These are phyloP conservation scores for Sebastes hubbsi DNA, from an alignment of 2,797 vertebrate genomes.

Conservation along the genomic window DNA sequence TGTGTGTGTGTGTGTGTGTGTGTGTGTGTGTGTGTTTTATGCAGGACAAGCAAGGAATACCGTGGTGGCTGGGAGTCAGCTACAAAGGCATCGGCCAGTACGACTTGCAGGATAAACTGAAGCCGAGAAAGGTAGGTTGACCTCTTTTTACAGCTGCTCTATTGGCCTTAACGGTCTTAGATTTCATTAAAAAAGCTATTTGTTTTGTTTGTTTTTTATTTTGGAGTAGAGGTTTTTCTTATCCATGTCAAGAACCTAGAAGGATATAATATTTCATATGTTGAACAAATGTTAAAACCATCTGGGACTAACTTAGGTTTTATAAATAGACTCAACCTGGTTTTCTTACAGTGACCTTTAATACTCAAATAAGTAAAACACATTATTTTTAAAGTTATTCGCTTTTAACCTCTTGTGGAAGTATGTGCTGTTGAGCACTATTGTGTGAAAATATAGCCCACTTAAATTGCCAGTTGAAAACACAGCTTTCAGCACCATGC, in stretches of 20 bases:
- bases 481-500: neutral
- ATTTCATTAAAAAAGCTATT: neutral
- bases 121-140: conserved; percentile 92
- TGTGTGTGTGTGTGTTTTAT: conserved; percentile 55
- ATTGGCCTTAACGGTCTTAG: neutral
- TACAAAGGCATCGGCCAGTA: conserved; percentile 98
- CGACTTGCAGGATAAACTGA: conserved; percentile 96
- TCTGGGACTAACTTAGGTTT: neutral
- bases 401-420: conserved; percentile 1
- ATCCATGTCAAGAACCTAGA: neutral
- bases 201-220: neutral
- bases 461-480: neutral
- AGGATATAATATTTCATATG: neutral
- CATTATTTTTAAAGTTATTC: neutral
- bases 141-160: neutral
- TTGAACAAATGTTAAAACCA: neutral
- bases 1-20: conserved; percentile 25
- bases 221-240: neutral
- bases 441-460: neutral
- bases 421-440: neutral
- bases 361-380: neutral
- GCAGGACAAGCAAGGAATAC: conserved; percentile 98
- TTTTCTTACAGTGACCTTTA: conserved; percentile 12
- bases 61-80: conserved; percentile 98
- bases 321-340: conserved; percentile 7